Conservation (phyloP, 1,140 invertebrate species). For the Heliconius melpomene region DNA sequence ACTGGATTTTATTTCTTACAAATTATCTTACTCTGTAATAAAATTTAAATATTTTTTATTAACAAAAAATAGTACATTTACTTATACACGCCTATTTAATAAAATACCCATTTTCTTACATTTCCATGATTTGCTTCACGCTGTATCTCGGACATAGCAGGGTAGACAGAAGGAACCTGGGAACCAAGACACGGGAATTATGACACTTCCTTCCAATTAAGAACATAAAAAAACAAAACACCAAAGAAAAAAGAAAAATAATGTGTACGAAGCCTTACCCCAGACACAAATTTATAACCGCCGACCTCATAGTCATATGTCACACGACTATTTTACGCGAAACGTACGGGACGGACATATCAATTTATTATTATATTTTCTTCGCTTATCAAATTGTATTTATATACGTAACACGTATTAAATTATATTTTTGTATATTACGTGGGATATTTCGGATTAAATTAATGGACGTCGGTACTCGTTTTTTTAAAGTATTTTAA, state of each 20-base stretch:
- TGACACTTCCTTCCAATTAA: no score
- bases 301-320: constrained; percentile 14
- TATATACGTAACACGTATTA: constrained; percentile 9
- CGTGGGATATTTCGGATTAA: not conserved
- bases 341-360: constrained; percentile 1
- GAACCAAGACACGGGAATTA: no score
- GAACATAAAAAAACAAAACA: not conserved
- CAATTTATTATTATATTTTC: constrained; percentile 30
- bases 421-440: constrained; percentile 19
- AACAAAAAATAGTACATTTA: no score
- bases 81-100: no score
- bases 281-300: constrained; percentile 17
- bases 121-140: no score
- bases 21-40: no score
- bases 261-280: not conserved
- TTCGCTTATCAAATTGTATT: constrained; percentile 20
- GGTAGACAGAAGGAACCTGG: no score
- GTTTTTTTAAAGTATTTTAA: not conserved
- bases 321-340: constrained; percentile 20
- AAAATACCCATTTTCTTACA: no score
- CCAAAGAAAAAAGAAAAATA: not conserved
- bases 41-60: no score
- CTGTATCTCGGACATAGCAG: no score
- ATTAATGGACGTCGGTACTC: not conserved
- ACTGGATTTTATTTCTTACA: no score